Conservation (phyloP, 2,113 vertebrate species). For the Tachycineta bicolor region DNA sequence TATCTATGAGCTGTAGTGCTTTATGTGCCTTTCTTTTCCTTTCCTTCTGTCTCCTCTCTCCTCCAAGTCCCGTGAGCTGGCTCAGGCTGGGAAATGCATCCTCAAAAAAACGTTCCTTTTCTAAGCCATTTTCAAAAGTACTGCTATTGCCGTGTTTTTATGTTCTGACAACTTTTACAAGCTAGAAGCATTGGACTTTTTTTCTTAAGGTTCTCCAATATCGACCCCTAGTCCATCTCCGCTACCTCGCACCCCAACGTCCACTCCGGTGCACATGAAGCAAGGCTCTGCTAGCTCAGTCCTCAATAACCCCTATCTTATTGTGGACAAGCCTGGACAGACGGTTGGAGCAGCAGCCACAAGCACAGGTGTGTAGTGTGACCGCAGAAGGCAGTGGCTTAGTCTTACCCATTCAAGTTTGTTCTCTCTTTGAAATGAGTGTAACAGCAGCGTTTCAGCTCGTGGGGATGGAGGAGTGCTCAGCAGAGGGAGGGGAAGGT, state of each 20-base stretch:
- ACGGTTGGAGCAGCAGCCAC: slow-evolving; percentile 79
- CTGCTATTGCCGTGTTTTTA: neutral
- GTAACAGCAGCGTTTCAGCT: neutral
- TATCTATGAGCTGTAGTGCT: neutral
- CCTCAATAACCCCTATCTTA: slow-evolving; percentile 87
- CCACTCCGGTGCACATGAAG: slow-evolving; percentile 91
- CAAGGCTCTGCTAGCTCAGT: slow-evolving; percentile 80
- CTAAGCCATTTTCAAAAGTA: neutral
- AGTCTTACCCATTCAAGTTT: neutral
- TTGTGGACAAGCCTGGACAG: slow-evolving; percentile 91
- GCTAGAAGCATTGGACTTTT: slow-evolving; percentile 55
- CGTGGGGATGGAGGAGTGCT: rapidly evolving
- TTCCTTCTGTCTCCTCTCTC: neutral
- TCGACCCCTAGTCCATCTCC: slow-evolving; percentile 96
- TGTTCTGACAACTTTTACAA: slow-evolving; percentile 38
- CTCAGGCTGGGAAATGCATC: neutral
- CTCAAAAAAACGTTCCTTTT: neutral
- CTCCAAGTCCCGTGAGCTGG: neutral
- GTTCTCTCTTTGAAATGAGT: neutral
- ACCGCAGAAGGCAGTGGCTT: slow-evolving; percentile 13
- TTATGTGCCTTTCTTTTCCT: neutral
- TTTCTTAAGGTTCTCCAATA: slow-evolving; percentile 90
- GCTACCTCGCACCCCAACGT: slow-evolving; percentile 89
- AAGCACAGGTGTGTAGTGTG: slow-evolving; percentile 71
- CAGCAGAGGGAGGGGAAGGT: neutral